These are phyloP conservation scores for Melanerpes formicivorus DNA, from an alignment of 2,113 vertebrate genomes.

Conservation along the genomic window DNA sequence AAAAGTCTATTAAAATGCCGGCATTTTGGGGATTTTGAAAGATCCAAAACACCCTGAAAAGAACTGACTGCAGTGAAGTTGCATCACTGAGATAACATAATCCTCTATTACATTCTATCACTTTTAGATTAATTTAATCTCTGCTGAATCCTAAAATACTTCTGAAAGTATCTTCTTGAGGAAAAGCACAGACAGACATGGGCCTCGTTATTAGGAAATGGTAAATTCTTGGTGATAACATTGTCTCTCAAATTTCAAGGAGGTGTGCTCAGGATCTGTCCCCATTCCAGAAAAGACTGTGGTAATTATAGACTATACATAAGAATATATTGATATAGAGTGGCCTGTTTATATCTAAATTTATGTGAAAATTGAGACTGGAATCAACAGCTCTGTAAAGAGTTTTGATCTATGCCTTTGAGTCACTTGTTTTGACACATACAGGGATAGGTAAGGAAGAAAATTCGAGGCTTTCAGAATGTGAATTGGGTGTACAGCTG, in stretches of 20 bases:
- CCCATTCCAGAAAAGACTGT: neutral
- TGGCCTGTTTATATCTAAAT: neutral
- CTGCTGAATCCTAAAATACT: conserved; percentile 3
- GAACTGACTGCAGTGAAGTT: neutral
- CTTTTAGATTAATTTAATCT: conserved; percentile 38
- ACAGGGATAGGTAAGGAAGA: neutral
- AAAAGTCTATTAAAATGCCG: conserved; percentile 4
- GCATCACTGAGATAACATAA: neutral
- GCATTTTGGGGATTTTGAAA: conserved; percentile 13
- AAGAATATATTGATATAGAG: neutral
- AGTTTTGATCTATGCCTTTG: neutral
- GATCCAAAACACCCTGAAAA: neutral
- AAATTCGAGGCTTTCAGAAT: neutral
- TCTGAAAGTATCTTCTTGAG: neutral
- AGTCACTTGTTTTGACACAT: neutral
- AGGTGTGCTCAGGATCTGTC: neutral
- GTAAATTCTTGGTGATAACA: neutral
- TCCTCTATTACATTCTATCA: conserved; percentile 1
- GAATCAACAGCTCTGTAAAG: neutral
- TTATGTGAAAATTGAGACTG: neutral
- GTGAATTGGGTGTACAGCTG: neutral
- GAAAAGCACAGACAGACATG: conserved; percentile 1
- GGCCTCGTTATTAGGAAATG: neutral
- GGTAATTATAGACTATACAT: neutral
- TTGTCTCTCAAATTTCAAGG: neutral